Evolutionary conservation across 1,140 invertebrate species (phyloP).

Genomic region (Microplitis demolitor): DNA sequence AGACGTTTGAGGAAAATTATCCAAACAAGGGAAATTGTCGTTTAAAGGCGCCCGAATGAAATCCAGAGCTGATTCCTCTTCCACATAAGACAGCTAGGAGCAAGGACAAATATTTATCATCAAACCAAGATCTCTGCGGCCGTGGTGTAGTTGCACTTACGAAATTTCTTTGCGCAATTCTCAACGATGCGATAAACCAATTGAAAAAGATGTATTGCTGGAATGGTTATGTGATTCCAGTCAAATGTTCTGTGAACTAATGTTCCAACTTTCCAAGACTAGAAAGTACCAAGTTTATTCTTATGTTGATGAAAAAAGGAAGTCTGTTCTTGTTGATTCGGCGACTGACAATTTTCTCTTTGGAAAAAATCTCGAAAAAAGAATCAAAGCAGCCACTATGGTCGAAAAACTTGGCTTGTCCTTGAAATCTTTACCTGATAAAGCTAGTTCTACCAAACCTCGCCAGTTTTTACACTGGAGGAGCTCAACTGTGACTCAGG

Average conservation of each 20-base stretch:
- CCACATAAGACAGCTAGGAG: constrained; percentile 16
- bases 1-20: constrained; percentile 17
- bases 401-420: neutral
- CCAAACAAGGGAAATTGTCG: constrained; percentile 14
- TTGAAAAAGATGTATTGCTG: constrained; percentile 6
- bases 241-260: constrained; percentile 23
- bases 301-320: constrained; percentile 20
- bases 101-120: constrained; percentile 20
- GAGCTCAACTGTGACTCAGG: constrained; percentile 13
- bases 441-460: neutral
- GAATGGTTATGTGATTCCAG: constrained; percentile 26
- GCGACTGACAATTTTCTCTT: constrained; percentile 23
- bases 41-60: constrained; percentile 18
- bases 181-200: neutral
- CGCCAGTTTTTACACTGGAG: constrained; percentile 26
- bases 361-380: constrained; percentile 22
- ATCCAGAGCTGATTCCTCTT: constrained; percentile 8
- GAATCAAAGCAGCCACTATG: constrained; percentile 24
- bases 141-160: constrained; percentile 5
- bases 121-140: constrained; percentile 15
- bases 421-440: neutral
- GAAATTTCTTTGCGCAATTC: neutral
- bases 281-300: constrained; percentile 25
- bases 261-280: constrained; percentile 20
- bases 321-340: constrained; percentile 25